These are phyloP conservation scores for Mastomys natalensis DNA, from an alignment of 2,113 vertebrate genomes.

Conservation along the genomic window DNA sequence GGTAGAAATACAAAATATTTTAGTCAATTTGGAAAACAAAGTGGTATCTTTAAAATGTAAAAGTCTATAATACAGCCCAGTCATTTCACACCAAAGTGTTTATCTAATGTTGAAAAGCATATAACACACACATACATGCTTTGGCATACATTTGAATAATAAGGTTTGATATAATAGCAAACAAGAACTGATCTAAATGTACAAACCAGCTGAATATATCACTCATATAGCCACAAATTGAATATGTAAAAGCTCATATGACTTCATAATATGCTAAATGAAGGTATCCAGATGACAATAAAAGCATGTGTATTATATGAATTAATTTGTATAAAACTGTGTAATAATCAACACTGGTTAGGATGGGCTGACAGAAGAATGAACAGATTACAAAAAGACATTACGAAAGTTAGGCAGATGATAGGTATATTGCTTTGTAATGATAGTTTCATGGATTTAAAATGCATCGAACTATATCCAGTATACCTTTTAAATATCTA, in stretches of 20 bases:
- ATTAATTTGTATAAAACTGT: slow-evolving; percentile 15
- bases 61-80: not conserved
- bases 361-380: not conserved
- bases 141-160: not conserved
- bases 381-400: not conserved
- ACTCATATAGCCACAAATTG: not conserved
- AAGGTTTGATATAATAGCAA: not conserved
- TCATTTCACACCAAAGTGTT: not conserved
- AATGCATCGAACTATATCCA: not conserved
- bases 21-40: not conserved
- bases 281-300: not conserved
- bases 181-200: not conserved
- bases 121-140: not conserved
- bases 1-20: not conserved
- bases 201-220: not conserved
- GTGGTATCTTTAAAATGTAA: not conserved
- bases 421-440: not conserved
- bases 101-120: not conserved
- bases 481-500: not conserved
- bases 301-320: not conserved
- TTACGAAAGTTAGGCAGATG: not conserved
- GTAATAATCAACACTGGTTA: not conserved
- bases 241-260: not conserved
- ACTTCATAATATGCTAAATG: not conserved
- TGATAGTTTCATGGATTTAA: not conserved